Evolutionary conservation across 2,888 invertebrate species (phyloP).

Genomic region (Sinodicranocentrus sp.): DNA sequence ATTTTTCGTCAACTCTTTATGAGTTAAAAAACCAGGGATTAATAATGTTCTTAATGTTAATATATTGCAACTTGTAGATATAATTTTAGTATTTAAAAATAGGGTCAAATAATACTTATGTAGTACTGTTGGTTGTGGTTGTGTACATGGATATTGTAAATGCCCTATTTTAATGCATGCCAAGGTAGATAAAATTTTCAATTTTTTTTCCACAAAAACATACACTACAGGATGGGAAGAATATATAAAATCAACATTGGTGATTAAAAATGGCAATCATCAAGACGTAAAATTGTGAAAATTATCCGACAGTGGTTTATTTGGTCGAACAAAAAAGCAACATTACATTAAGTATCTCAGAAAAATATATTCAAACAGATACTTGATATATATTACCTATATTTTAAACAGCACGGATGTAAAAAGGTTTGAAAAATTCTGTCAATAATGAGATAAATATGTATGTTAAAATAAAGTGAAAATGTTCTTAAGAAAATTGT

Average conservation of each 20-base stretch:
- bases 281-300: not conserved
- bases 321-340: not conserved
- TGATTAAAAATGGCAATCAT: slow-evolving; percentile 33
- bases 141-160: too few relatives aligned
- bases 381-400: not conserved
- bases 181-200: slow-evolving; percentile 12
- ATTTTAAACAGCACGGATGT: slow-evolving; percentile 24
- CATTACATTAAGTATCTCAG: not conserved
- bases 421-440: not conserved
- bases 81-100: too few relatives aligned
- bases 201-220: slow-evolving; percentile 2
- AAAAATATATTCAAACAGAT: not conserved
- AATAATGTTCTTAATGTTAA: too few relatives aligned
- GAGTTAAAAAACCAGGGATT: too few relatives aligned
- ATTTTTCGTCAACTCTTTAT: too few relatives aligned
- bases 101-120: too few relatives aligned
- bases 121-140: too few relatives aligned
- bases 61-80: too few relatives aligned
- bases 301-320: not conserved
- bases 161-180: too few relatives aligned
- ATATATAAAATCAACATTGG: not conserved
- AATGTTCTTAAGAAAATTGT: too few relatives aligned
- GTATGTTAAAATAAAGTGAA: too few relatives aligned
- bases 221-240: not conserved
- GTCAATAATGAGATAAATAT: too few relatives aligned